Percentiles rank a stretch among this genome's conserved stretches.
These are phyloP conservation scores for Thyatira batis DNA, from an alignment of 2,888 invertebrate genomes.

Conservation along the genomic window DNA sequence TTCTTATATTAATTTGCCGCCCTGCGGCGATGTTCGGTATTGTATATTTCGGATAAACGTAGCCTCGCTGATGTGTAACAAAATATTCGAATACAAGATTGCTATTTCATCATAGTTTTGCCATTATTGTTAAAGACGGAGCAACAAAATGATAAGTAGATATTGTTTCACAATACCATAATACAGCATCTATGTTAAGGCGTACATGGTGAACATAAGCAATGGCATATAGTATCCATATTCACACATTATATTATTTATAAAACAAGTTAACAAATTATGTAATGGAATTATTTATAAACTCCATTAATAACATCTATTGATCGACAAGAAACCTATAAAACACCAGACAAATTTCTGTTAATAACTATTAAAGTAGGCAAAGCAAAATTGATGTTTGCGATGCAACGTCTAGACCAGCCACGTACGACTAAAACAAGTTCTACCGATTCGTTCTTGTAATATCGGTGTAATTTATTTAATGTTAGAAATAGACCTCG, in stretches of 20 bases:
- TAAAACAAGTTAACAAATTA: neutral
- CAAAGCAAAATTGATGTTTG: conserved; percentile 65
- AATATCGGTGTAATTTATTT: conserved; percentile 81
- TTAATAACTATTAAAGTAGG: conserved; percentile 39
- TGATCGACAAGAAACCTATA: conserved; percentile 8
- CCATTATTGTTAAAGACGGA: neutral
- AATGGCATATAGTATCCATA: too few relatives aligned
- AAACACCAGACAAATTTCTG: conserved; percentile 26
- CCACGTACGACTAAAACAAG: conserved; percentile 72
- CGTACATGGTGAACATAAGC: too few relatives aligned
- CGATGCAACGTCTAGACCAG: conserved; percentile 62
- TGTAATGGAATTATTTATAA: neutral
- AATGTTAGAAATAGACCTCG: conserved; percentile 79
- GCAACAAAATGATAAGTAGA: neutral
- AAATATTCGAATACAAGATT: neutral
- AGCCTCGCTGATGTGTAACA: neutral
- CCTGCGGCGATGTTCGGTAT: neutral
- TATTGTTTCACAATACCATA: neutral
- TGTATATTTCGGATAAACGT: neutral
- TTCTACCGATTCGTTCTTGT: conserved; percentile 78
- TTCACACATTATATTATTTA: too few relatives aligned
- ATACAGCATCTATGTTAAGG: neutral
- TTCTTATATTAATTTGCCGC: neutral
- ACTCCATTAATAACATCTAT: neutral
- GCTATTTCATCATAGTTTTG: neutral